These are phyloP conservation scores for Mormoops blainvillei DNA, from an alignment of 2,113 vertebrate species.

Conservation along the genomic window DNA sequence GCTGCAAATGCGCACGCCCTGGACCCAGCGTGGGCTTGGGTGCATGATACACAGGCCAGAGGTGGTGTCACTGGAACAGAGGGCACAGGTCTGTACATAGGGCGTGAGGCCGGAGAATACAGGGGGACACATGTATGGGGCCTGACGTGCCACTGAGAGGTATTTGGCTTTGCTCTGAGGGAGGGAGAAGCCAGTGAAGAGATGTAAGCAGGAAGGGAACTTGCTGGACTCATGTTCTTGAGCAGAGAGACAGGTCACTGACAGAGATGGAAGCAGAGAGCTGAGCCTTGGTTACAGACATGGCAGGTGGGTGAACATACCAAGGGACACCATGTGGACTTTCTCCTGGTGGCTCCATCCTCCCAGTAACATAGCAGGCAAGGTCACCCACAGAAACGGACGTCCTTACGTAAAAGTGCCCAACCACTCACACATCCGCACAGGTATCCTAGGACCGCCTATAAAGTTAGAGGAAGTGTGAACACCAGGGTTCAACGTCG, in stretches of 20 bases:
- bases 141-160: background rate
- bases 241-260: background rate
- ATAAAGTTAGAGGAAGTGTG: background rate
- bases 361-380: background rate
- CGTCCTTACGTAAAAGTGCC: background rate
- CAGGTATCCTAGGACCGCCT: background rate
- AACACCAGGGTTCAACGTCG: background rate
- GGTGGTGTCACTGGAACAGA: accelerated
- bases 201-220: no score
- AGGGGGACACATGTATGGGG: accelerated
- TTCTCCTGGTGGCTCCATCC: background rate
- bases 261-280: background rate
- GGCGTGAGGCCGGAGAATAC: background rate
- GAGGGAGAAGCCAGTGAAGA: background rate
- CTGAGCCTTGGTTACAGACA: background rate
- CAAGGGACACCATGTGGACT: background rate
- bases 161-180: background rate
- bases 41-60: background rate
- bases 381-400: background rate
- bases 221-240: no score
- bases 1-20: accelerated
- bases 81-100: background rate
- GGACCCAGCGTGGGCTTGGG: accelerated
- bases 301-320: accelerated
- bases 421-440: background rate